These are phyloP conservation scores for Melopsittacus undulatus DNA, from an alignment of 2,797 vertebrate genomes.

Conservation along the genomic window DNA sequence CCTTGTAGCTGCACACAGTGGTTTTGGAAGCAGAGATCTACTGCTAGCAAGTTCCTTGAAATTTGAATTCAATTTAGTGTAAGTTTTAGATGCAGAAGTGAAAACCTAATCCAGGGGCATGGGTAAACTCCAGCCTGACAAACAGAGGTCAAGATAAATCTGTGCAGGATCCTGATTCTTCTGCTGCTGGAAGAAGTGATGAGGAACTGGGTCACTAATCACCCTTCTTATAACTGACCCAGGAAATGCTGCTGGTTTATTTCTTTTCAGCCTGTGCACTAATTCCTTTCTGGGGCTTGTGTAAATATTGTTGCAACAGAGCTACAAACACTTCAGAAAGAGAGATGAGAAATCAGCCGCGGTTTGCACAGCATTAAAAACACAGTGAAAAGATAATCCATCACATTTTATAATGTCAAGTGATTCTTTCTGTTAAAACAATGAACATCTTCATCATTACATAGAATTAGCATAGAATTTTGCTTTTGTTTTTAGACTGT, in stretches of 20 bases:
- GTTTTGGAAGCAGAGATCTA: not conserved
- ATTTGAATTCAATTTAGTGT: not conserved
- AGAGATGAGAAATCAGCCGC: not conserved
- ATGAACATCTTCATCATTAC: not conserved
- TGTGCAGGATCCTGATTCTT: not conserved
- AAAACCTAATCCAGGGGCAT: not conserved
- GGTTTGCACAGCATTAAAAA: not conserved
- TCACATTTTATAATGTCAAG: not conserved
- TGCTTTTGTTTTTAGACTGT: not conserved
- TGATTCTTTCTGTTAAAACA: not conserved
- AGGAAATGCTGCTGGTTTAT: constrained; percentile 4
- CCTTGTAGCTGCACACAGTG: not conserved
- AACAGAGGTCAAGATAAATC: not conserved
- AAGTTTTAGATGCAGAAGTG: not conserved
- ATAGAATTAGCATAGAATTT: not conserved
- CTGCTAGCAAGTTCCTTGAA: not conserved
- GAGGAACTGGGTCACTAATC: constrained; percentile 38
- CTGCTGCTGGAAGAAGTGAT: not conserved
- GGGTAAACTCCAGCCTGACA: not conserved
- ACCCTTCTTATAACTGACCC: not conserved
- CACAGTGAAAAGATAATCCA: not conserved
- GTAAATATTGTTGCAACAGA: constrained; percentile 29
- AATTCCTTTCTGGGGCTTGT: not conserved
- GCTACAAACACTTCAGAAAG: not conserved
- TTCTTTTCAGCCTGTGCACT: not conserved